These are phyloP conservation scores for Cataglyphis hispanica DNA, from an alignment of 1,140 invertebrate species.

Conservation along the genomic window DNA sequence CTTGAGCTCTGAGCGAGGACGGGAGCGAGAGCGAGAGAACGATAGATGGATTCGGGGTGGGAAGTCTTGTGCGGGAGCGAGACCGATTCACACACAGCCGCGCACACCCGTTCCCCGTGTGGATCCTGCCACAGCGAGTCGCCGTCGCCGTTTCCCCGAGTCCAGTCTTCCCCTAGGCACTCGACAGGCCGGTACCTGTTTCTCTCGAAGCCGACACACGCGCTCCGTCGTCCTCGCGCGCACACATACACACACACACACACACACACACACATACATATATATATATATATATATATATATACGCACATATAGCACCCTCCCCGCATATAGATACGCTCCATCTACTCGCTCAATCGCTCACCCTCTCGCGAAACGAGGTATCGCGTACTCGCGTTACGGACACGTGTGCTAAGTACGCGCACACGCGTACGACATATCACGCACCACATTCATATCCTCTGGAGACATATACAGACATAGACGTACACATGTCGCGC, in stretches of 20 bases:
- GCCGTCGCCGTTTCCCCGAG: conserved; percentile 72
- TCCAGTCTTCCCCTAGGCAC: conserved; percentile 85
- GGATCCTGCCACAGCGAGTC: conserved; percentile 72
- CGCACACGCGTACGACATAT: conserved; percentile 26
- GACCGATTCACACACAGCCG: conserved; percentile 49
- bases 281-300: conserved; percentile 1
- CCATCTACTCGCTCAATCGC: conserved; percentile 11
- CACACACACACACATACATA: conserved; percentile 27
- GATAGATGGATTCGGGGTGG: conserved; percentile 45
- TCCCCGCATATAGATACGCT: neutral
- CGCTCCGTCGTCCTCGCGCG: conserved; percentile 69
- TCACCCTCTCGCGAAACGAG: conserved; percentile 31
- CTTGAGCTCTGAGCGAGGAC: conserved; percentile 20
- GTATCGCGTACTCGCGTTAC: conserved; percentile 39
- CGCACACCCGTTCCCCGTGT: conserved; percentile 56
- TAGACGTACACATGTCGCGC: no score
- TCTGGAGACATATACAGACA: neutral
- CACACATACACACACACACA: conserved; percentile 43
- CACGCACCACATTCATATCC: no score
- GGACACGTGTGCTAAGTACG: conserved; percentile 50
- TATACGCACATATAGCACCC: conserved; percentile 4
- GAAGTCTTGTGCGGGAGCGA: conserved; percentile 37
- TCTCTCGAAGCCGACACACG: conserved; percentile 72
- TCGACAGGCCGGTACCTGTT: conserved; percentile 82
- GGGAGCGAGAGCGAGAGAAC: conserved; percentile 51